A percentile compares a stretch with the other conserved stretches of the same genome.
Evolutionary conservation across 2,888 invertebrate species (phyloP).

Genomic region (Pollenia griseotomentosa): DNA sequence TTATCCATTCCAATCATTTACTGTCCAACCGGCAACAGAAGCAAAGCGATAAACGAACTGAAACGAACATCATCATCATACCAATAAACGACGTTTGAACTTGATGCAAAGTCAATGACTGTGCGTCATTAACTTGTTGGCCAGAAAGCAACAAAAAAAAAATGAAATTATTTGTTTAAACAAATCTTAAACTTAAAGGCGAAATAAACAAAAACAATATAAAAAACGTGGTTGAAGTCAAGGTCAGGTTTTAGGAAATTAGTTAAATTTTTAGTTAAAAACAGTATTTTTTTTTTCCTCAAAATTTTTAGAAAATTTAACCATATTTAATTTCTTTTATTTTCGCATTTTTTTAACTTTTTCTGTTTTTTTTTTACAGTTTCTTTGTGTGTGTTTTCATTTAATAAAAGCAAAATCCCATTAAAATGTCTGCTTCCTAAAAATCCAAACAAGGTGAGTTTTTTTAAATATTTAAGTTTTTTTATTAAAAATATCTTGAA

Average conservation of each 20-base stretch:
- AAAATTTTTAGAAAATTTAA: not conserved
- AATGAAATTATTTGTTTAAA: not conserved
- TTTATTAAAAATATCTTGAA: not conserved
- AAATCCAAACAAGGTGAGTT: conserved; percentile 48
- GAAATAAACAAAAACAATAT: not conserved
- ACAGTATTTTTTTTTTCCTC: not conserved
- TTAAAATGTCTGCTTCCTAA: conserved; percentile 45
- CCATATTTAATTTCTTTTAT: not conserved
- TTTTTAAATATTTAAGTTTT: conserved; percentile 13
- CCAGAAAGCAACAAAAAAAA: not conserved
- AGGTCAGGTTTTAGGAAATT: conserved; percentile 41
- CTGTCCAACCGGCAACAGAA: conserved; percentile 5
- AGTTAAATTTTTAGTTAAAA: not conserved
- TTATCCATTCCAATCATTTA: conserved; percentile 28
- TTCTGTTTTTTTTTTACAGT: conserved; percentile 41
- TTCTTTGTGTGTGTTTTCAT: conserved; percentile 13
- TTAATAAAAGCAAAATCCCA: not conserved
- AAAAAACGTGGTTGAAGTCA: conserved; percentile 31
- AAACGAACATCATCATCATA: not conserved
- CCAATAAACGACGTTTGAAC: conserved; percentile 37
- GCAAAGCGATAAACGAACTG: not conserved
- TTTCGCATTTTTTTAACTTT: not conserved
- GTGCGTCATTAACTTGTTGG: conserved; percentile 45
- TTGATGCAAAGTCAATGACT: conserved; percentile 63
- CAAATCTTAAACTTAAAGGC: conserved; percentile 2